These are phyloP conservation scores for Benthosema pterotum DNA, from an alignment of 2,797 vertebrate species.

Conservation along the genomic window DNA sequence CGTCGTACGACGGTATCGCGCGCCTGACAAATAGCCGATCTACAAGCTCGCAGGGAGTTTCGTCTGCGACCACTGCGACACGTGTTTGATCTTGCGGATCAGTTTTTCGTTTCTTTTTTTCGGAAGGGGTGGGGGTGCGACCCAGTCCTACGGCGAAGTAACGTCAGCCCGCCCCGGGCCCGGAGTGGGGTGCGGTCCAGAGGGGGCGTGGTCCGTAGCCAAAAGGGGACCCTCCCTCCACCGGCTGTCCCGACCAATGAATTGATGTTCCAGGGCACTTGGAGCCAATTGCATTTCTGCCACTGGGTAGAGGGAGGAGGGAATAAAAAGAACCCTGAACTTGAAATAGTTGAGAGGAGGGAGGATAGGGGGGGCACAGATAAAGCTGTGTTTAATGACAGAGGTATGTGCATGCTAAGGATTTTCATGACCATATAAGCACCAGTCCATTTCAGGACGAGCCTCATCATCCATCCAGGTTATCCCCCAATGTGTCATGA, in stretches of 20 bases:
- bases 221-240: conserved; percentile 12
- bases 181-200: conserved; percentile 82
- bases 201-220: conserved; percentile 45
- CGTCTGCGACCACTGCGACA: no score
- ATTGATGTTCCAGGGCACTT: conserved; percentile 3
- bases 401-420: conserved; percentile 82
- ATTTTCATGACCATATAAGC: conserved; percentile 87
- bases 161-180: conserved; percentile 2
- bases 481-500: conserved; percentile 59
- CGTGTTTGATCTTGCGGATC: no score
- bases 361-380: conserved; percentile 46
- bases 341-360: conserved; percentile 63
- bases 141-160: neutral
- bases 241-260: conserved; percentile 48
- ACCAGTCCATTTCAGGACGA: conserved; percentile 65
- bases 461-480: conserved; percentile 61
- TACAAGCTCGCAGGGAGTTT: no score
- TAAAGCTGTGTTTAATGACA: conserved; percentile 78
- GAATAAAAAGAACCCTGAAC: conserved; percentile 48
- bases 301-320: conserved; percentile 25
- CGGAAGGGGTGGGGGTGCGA: no score
- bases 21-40: neutral
- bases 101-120: no score
- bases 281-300: conserved; percentile 61
- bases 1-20: no score